These are phyloP conservation scores for Erynnis tages DNA, from an alignment of 2,888 invertebrate species.

Conservation along the genomic window DNA sequence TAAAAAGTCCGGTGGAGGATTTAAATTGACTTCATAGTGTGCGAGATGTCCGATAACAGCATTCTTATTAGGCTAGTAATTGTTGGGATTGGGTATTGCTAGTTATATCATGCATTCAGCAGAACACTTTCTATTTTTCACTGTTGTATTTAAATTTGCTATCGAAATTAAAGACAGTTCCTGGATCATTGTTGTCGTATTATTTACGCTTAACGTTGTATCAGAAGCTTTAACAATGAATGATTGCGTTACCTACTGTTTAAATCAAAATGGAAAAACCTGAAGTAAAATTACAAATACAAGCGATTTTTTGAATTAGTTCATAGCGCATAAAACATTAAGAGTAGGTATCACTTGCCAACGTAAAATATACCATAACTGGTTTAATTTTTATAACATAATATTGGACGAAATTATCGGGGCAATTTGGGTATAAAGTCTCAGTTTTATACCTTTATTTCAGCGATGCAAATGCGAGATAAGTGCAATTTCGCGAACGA, in stretches of 20 bases:
- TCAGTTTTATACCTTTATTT: constrained; percentile 46
- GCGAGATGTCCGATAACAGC: constrained; percentile 36
- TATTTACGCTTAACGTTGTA: constrained; percentile 27
- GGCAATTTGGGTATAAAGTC: constrained; percentile 44
- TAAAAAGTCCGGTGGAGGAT: constrained; percentile 35
- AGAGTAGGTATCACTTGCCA: constrained; percentile 4
- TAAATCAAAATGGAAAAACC: too few relatives aligned
- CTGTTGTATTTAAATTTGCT: constrained; percentile 17
- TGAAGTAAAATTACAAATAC: too few relatives aligned
- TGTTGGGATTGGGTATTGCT: constrained; percentile 33
- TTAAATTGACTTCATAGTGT: constrained; percentile 36
- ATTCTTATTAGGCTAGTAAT: constrained; percentile 38
- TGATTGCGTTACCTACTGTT: too few relatives aligned
- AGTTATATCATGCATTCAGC: constrained; percentile 35
- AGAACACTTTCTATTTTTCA: constrained; percentile 37
- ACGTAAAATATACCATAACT: constrained; percentile 18
- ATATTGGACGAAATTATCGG: constrained; percentile 24
- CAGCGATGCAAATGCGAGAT: constrained; percentile 51
- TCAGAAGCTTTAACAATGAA: background rate
- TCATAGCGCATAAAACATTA: too few relatives aligned
- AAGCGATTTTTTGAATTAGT: background rate
- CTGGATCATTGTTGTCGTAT: constrained; percentile 10
- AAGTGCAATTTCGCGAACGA: constrained; percentile 49
- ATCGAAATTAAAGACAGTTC: constrained; percentile 13
- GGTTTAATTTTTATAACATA: constrained; percentile 26